Evolutionary conservation across 2,888 invertebrate genomes (phyloP), one percentile per base, ranked within the genome.

Genomic region (Arge pagana): DNA sequence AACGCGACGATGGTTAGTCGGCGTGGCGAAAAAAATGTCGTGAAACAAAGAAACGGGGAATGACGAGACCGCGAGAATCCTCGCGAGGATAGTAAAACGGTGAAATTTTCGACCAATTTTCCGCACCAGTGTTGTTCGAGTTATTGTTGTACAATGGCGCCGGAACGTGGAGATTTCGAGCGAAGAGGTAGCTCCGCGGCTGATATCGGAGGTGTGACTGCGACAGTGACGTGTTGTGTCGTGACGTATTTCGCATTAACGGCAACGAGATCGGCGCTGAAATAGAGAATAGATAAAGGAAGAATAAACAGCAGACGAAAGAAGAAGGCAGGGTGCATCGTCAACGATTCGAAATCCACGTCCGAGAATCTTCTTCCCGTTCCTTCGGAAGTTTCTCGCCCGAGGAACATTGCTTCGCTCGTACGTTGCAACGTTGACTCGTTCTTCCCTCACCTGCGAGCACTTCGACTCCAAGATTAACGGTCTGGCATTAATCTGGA

Each of bases 131-230:
- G 23, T 45, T 45, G 45, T 33, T 15, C 33, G 23, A 45, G 26
- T 45, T 45, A 45, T 45, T 45, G 45, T 45, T 45, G 19, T 45
- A 45, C 45, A 45, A 45, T 45, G 45, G 45, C 45, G 45, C 35
- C 45, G 33, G 33, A 45, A 23, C 45, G 30, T 42, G 42, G 21
- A 33, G 45, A 45, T 45, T 35, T 13, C 23, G 33, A 23, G 13
- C 10, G 23, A 16, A 45, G 33, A 33, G n/a, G n/a, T n/a, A n/a
- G n/a, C n/a, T n/a, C n/a, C n/a, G 45, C 35, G 33, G 31, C 45
- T 33, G 21, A 45, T 45, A 31, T 23, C 6, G 33, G 33, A 45
- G 45, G 33, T 45, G 45, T 45, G 33, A 31, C 23, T 33, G 6
- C 35, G n/a, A n/a, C n/a, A 33, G 45, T 45, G 45, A 4, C 35